Percentiles rank a stretch among this genome's conserved stretches.
Conservation (phyloP, 2,888 invertebrate species). For the Junonia oenone region DNA sequence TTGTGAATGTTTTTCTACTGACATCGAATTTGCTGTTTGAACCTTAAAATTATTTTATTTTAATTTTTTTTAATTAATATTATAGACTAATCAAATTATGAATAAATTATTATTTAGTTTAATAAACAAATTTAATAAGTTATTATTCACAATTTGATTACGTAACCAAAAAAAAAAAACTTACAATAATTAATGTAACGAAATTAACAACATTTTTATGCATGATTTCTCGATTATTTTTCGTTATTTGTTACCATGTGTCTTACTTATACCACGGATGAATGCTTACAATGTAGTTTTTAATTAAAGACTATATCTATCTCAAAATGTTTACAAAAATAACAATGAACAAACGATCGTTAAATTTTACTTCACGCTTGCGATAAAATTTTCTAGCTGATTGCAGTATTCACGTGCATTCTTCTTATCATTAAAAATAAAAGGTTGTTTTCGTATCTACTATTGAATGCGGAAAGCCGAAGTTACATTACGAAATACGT, state of each 20-base stretch:
- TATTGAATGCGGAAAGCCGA: too few relatives aligned
- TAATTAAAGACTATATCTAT: constrained; percentile 31
- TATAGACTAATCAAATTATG: too few relatives aligned
- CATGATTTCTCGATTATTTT: constrained; percentile 4
- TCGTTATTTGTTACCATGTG: background rate
- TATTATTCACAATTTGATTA: too few relatives aligned
- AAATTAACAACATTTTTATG: background rate
- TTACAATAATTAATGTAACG: constrained; percentile 12
- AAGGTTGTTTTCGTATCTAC: background rate
- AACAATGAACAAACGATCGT: constrained; percentile 62
- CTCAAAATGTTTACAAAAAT: constrained; percentile 48
- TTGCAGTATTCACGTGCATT: background rate
- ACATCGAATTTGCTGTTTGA: constrained; percentile 35
- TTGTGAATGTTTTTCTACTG: constrained; percentile 34
- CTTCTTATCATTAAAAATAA: background rate
- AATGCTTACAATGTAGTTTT: constrained; percentile 39
- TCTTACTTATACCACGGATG: constrained; percentile 53
- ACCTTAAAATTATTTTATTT: constrained; percentile 34
- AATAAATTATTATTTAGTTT: too few relatives aligned
- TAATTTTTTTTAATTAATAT: too few relatives aligned
- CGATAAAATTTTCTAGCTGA: constrained; percentile 31
- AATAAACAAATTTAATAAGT: too few relatives aligned
- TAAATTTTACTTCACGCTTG: constrained; percentile 42
- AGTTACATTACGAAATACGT: too few relatives aligned
- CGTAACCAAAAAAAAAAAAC: too few relatives aligned